These are phyloP conservation scores for Linurgus olivaceus DNA, from an alignment of 2,797 vertebrate genomes.

Conservation along the genomic window DNA sequence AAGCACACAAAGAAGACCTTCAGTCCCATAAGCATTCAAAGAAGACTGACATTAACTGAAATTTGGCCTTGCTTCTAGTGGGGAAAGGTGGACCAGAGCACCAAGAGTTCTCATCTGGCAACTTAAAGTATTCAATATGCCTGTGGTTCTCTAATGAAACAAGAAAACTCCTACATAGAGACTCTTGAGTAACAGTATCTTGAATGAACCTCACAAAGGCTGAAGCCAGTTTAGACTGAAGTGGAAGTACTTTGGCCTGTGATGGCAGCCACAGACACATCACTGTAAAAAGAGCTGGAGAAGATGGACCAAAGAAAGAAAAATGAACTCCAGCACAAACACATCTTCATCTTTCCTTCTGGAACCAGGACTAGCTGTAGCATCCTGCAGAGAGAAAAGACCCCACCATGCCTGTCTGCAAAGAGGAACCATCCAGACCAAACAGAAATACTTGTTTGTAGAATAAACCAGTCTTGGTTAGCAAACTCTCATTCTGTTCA, in stretches of 20 bases:
- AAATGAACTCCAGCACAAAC: background rate
- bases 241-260: background rate
- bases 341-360: background rate
- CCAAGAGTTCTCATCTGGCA: background rate
- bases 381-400: background rate
- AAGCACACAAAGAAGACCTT: background rate
- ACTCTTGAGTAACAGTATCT: background rate
- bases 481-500: background rate
- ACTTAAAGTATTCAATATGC: background rate
- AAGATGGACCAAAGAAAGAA: background rate
- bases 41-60: background rate
- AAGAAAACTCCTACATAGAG: background rate
- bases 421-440: background rate
- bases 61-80: background rate
- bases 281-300: accelerated
- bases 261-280: accelerated
- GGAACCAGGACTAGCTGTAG: background rate
- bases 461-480: background rate
- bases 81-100: background rate
- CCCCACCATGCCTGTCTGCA: background rate
- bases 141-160: background rate
- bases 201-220: background rate
- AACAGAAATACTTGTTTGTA: background rate
- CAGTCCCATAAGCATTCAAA: background rate
- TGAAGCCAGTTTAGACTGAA: background rate